These are phyloP conservation scores for Pipistrellus kuhlii DNA, from an alignment of 2,797 vertebrate genomes.

Conservation along the genomic window DNA sequence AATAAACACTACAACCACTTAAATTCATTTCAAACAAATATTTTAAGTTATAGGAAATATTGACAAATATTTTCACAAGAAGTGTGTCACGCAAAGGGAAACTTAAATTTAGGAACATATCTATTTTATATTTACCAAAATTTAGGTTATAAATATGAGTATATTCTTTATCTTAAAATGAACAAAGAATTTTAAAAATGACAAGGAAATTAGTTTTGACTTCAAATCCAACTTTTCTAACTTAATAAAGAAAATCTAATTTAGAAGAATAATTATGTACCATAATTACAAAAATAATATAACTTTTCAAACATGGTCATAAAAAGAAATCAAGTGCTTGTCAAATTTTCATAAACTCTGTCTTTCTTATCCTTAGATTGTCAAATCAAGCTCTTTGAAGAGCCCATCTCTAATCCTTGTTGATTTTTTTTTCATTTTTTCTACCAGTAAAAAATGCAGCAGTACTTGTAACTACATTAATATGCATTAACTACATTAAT, in stretches of 20 bases:
- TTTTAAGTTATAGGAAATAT: background rate
- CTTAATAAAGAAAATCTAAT: background rate
- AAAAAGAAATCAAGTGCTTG: background rate
- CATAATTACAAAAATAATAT: background rate
- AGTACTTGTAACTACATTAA: slow-evolving; percentile 47
- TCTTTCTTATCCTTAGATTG: background rate
- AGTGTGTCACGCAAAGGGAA: background rate
- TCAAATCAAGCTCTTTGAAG: slow-evolving; percentile 11
- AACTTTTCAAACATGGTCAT: background rate
- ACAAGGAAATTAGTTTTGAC: slow-evolving; percentile 9
- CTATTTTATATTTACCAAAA: background rate
- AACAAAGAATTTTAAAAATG: background rate
- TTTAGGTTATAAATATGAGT: background rate
- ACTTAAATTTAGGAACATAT: background rate
- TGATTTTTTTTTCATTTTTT: background rate
- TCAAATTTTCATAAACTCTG: background rate
- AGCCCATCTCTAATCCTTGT: background rate
- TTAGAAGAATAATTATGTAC: background rate
- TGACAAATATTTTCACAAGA: background rate
- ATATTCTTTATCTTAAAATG: background rate
- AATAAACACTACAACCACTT: background rate
- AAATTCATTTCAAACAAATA: background rate
- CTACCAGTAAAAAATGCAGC: background rate
- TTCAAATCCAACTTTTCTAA: background rate
- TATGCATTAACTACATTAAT: slow-evolving; percentile 35